Percentiles rank a stretch among this genome's conserved stretches.
phyloP scores from a whole-genome alignment of 2,888 invertebrate species.

The Tetheella fluctuosa region DNA sequence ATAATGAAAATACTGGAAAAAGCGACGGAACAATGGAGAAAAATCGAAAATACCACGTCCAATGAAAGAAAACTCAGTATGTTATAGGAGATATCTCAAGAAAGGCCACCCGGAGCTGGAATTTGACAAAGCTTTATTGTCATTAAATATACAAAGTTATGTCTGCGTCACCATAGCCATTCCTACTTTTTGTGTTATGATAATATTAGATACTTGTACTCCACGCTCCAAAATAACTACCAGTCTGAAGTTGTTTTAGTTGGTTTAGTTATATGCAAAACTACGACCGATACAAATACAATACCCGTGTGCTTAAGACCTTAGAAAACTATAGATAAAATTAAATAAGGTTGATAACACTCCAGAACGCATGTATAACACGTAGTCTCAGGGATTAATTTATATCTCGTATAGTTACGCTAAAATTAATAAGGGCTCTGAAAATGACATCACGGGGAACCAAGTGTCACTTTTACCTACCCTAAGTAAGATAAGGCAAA shows the following conservation, averaged over 20 bases:
- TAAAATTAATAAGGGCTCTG: neutral
- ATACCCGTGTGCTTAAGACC: conserved; percentile 28
- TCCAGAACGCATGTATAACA: too few relatives aligned
- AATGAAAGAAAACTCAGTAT: conserved; percentile 49
- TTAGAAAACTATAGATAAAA: conserved; percentile 14
- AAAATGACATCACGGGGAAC: neutral
- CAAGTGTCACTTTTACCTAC: neutral
- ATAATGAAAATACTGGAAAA: conserved; percentile 57
- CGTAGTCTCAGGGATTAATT: neutral
- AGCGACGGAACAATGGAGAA: conserved; percentile 52
- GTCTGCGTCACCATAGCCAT: conserved; percentile 30
- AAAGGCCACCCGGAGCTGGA: conserved; percentile 51
- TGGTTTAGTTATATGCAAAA: conserved; percentile 48
- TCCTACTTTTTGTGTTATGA: neutral
- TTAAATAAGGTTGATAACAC: too few relatives aligned
- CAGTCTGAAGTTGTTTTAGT: conserved; percentile 40
- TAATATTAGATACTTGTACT: conserved; percentile 17
- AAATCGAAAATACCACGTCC: conserved; percentile 51
- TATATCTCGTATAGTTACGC: neutral
- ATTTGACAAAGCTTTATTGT: conserved; percentile 57
- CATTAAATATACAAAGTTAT: conserved; percentile 54
- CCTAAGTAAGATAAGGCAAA: neutral
- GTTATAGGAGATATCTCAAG: conserved; percentile 48
- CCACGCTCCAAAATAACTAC: conserved; percentile 33
- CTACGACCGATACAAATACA: conserved; percentile 25